Conservation (phyloP, 2,888 invertebrate species). For the Cepaea hortensis region DNA sequence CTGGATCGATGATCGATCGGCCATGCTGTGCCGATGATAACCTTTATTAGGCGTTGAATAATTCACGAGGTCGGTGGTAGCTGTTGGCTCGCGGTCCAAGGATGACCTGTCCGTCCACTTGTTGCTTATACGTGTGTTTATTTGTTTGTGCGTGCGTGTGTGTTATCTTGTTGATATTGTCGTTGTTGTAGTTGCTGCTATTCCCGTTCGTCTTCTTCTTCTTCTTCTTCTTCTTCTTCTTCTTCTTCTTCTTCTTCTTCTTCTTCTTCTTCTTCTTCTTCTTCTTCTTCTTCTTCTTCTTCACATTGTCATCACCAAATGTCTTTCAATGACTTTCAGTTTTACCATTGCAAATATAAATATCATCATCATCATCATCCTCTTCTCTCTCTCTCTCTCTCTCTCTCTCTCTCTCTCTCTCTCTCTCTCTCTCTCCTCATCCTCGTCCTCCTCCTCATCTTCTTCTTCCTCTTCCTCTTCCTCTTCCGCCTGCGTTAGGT, state of each 20-base stretch:
- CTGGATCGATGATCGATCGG: too few species aligned
- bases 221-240: not conserved
- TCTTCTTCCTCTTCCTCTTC: constrained; percentile 33
- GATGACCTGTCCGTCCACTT: too few species aligned
- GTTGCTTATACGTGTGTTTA: too few species aligned
- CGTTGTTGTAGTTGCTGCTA: not conserved
- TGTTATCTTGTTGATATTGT: too few species aligned
- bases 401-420: constrained; percentile 3
- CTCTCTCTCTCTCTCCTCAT: not conserved
- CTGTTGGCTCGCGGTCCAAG: too few species aligned
- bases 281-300: constrained; percentile 7
- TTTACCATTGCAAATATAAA: too few species aligned
- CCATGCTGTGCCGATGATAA: too few species aligned
- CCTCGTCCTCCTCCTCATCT: constrained; percentile 30
- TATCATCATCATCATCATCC: not conserved
- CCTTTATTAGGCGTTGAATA: too few species aligned
- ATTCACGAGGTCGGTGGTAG: too few species aligned
- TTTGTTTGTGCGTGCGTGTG: too few species aligned
- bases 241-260: constrained; percentile 4
- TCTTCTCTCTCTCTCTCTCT: not conserved
- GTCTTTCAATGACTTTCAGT: too few species aligned
- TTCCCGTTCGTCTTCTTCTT: not conserved
- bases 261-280: constrained; percentile 4
- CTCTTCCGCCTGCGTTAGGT: not conserved
- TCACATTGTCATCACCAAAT: not conserved